Conservation (phyloP, 2,888 invertebrate species). For the Perizoma flavofasciatum region DNA sequence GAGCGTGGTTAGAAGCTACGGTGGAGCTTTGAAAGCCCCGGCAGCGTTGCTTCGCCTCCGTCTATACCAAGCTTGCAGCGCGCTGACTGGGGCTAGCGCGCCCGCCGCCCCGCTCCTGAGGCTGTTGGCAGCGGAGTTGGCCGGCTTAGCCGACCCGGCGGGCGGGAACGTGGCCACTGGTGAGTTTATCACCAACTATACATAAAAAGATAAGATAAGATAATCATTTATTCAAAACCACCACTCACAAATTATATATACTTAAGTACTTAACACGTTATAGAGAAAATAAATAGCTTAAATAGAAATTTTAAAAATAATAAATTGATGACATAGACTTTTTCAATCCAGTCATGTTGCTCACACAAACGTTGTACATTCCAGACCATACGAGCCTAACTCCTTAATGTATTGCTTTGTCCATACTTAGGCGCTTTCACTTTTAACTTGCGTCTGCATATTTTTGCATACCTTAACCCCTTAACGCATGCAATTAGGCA, state of each 20-base stretch:
- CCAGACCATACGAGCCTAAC: too few relatives aligned
- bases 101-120: slow-evolving; percentile 88
- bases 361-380: too few relatives aligned
- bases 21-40: slow-evolving; percentile 96
- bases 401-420: too few relatives aligned
- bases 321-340: too few relatives aligned
- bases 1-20: slow-evolving; percentile 93
- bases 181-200: slow-evolving; percentile 15
- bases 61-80: slow-evolving; percentile 91
- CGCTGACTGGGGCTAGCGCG: slow-evolving; percentile 54
- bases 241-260: too few relatives aligned
- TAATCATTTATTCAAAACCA: too few relatives aligned
- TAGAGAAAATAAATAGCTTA: too few relatives aligned
- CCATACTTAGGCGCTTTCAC: not conserved
- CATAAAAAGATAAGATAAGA: too few relatives aligned
- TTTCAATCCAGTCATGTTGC: too few relatives aligned
- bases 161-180: slow-evolving; percentile 88
- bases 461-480: not conserved
- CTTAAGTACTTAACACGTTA: too few relatives aligned
- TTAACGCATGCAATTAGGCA: too few relatives aligned
- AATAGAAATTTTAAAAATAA: too few relatives aligned
- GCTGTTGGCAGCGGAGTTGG: slow-evolving; percentile 94
- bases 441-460: not conserved
- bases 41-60: slow-evolving; percentile 96
- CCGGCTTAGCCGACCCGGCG: slow-evolving; percentile 96